Evolutionary conservation across 2,113 vertebrate species (phyloP), one percentile per base, ranked within the genome.

Genomic region (Mustela lutreola): DNA sequence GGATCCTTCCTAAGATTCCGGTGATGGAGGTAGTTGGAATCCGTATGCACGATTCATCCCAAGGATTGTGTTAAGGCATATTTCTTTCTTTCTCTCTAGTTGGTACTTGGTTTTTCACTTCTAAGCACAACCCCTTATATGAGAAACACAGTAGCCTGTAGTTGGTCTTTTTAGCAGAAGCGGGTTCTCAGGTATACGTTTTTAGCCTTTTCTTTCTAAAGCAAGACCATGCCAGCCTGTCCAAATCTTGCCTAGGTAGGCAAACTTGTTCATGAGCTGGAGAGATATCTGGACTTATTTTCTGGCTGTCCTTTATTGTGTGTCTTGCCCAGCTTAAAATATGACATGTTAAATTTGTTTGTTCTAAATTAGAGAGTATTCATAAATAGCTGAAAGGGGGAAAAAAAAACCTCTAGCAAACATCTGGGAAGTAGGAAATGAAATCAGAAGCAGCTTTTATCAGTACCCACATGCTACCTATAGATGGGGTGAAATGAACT

Each of bases 271-370:
- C 95, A 45, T 70, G 86, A 93, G 62, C 73, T 33, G 92, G 14
- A 81, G 87, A 94, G 81, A 94, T 87, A 84, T 63, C 81, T 75
- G 70, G 21, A 84, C 60, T 89, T 62, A 26, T 60, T 82, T 71
- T 71, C n/a, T 78, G 94, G 90, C 56, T 94, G 28, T 89, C n/a
- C 31, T 60, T 93, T 93, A 65, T 93, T 81, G 45, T 85, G 87
- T 97, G 97, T 91, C 93, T 97, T 96, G 63, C 67, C 65, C 89
- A 94, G 94, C 95, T 98, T 97, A 91, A 97, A 96, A 71, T 93
- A 7, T 86, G 7, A 0, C 89, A 0, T 39, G 56, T 94, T 97
- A 87, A 86, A 96, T 97, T 94, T 97, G 53, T 92, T 81, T 97
- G 80, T 96, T 96, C 95, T 97, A 95, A 94, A 76, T 97, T 86